Evolutionary conservation across 1,140 invertebrate species (phyloP), one percentile per base, ranked within the genome.

Genomic region (Sesamia nonagrioides): DNA sequence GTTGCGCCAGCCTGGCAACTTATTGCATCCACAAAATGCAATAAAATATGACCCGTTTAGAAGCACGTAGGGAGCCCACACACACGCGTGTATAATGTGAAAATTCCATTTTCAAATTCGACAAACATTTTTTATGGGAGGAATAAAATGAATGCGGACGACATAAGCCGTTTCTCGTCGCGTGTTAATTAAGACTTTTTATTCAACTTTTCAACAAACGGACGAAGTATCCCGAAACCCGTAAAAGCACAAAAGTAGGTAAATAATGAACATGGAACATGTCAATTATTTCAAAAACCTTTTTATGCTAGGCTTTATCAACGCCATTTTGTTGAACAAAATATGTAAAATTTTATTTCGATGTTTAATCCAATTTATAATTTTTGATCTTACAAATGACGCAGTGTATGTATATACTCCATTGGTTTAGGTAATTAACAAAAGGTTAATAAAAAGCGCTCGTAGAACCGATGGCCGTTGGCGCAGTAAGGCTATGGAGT

Each of bases 171-270:
- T 18, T 45, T 68, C 17, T 11, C 63, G 40, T 45, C 17, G 17
- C 40, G 42, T 45, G 63, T 68, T 68, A 68, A 68, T 68, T 68
- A 68, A 68, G 40, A 68, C n/a, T 61, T 68, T 68, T 68, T 45
- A 68, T 68, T 45, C 37, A 45, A 68, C 37, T 63, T 63, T 61
- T 37, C 35, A 37, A 63, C 8, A 33, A 63, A 63, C 15, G 45
- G 15, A 50, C n/a, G 45, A 40, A 63, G 60, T 40, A 40, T n/a
- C 60, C 21, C 33, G 54, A 27, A 15, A 58, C 54, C 13, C 17
- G 1, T 27, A 18, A 17, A 63, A 40, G 35, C 13, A 40, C 35
- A 15, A 15, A 35, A 7, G 58, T 35, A 63, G 33, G 58, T 35
- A 63, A 15, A 37, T 61, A 40, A 63, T 9, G 33, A 17, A 63